Evolutionary conservation across 2,113 vertebrate genomes (phyloP), one percentile per base, ranked within the genome.

Genomic region (Psilopsiagon aurifrons): DNA sequence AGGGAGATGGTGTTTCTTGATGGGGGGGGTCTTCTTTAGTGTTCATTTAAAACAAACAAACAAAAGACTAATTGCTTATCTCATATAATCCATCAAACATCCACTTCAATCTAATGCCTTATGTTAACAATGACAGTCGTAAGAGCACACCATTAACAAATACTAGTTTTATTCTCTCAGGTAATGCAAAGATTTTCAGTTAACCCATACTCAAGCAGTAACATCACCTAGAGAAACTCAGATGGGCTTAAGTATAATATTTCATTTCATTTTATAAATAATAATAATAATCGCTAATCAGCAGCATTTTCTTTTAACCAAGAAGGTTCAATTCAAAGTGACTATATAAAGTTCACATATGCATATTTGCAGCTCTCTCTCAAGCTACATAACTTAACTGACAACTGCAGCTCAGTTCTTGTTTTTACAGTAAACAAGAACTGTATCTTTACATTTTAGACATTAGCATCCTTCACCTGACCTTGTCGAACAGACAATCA

Each of bases 401-500:
- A 84, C 67, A 84, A 79, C 2, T 6, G 52, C 28, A 78, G 27
- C 28, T 63, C 20, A 15, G 33, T 64, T 49, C 60, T 80, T 86
- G 13, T 57, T 88, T n/a, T 64, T 46, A 39, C 0, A 4, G 18
- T 7, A 28, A 88, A 52, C 5, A 37, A 88, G n/a, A 9, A 29
- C 17, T 35, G 13, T 18, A 25, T 54, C 81, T 73, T 86, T 59
- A 88, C 43, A 31, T 76, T 95, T 89, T 27, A 89, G 57, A 66
- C 54, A 49, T 49, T 5, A 73, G 43, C 84, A 88, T 60, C 94
- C 95, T 97, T 97, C 81, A 77, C 49, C 86, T 96, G 94, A 98
- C 97, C 97, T 98, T 97, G 94, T 95, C 80, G 78, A 87, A 83
- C 57, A 85, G 86, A 93, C 76, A 96, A 90, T 96, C 87, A 96